These are phyloP conservation scores for Xyrauchen texanus DNA, from an alignment of 2,113 vertebrate genomes.

Conservation along the genomic window DNA sequence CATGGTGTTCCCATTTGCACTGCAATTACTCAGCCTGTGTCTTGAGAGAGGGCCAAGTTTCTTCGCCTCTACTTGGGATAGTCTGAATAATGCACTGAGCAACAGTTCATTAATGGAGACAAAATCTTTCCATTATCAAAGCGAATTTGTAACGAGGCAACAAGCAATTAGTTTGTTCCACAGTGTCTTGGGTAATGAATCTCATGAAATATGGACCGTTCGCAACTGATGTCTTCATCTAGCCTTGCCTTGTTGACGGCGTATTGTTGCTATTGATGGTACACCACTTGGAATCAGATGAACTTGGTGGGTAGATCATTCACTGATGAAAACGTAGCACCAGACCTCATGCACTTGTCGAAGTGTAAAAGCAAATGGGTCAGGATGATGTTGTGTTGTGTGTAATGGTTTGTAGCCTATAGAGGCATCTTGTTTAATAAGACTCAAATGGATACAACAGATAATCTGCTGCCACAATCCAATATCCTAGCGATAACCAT, in stretches of 20 bases:
- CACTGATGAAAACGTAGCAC: constrained; percentile 3
- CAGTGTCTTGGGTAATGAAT: constrained; percentile 66
- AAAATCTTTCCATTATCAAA: constrained; percentile 62
- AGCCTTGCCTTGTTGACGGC: constrained; percentile 59
- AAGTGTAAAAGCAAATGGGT: constrained; percentile 65
- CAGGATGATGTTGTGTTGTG: constrained; percentile 60
- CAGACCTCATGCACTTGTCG: constrained; percentile 7
- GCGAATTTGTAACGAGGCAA: constrained; percentile 62
- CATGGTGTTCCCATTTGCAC: constrained; percentile 49
- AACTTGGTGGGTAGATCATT: background rate
- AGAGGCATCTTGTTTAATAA: constrained; percentile 40
- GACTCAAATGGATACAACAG: constrained; percentile 27
- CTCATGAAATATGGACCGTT: constrained; percentile 58
- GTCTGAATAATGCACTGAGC: constrained; percentile 47
- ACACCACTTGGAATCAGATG: background rate
- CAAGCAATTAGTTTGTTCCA: constrained; percentile 65
- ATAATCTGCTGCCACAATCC: constrained; percentile 16
- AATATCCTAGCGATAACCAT: constrained; percentile 5
- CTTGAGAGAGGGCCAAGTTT: constrained; percentile 52
- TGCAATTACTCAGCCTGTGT: constrained; percentile 50
- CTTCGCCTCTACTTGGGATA: constrained; percentile 40
- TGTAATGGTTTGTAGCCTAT: constrained; percentile 55
- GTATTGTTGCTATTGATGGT: background rate
- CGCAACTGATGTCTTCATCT: constrained; percentile 56
- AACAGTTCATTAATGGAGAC: constrained; percentile 50